A percentile compares a stretch with the other conserved stretches of the same genome.
phyloP scores from a whole-genome alignment of 2,113 vertebrate species.

The Python bivittatus region DNA sequence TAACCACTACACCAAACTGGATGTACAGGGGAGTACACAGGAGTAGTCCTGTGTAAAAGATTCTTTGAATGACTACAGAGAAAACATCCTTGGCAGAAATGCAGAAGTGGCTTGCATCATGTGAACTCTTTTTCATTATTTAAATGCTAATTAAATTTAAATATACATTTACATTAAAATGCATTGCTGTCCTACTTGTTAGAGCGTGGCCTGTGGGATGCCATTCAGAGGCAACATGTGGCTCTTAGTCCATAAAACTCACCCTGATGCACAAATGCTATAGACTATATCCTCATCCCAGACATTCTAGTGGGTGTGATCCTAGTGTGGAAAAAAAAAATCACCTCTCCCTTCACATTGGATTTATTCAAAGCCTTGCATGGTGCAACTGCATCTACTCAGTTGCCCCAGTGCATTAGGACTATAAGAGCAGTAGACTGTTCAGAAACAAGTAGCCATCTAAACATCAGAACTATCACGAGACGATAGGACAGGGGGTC shows the following conservation, averaged over 20 bases:
- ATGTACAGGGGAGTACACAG: background rate
- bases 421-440: background rate
- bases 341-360: background rate
- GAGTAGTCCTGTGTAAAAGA: too few relatives aligned
- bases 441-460: background rate
- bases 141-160: background rate
- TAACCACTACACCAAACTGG: background rate
- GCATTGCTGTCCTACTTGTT: background rate
- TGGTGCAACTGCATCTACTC: background rate
- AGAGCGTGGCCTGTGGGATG: background rate
- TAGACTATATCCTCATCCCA: background rate
- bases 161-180: background rate
- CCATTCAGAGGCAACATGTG: background rate
- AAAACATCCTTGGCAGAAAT: background rate
- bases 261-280: background rate
- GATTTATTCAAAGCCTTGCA: background rate
- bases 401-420: background rate
- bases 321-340: background rate
- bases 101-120: background rate
- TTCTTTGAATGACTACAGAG: background rate
- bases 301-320: background rate
- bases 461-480: background rate
- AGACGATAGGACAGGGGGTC: background rate
- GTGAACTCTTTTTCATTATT: background rate
- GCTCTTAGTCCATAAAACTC: background rate